These are phyloP conservation scores for Tapera naevia DNA, from an alignment of 2,797 vertebrate genomes.

Conservation along the genomic window DNA sequence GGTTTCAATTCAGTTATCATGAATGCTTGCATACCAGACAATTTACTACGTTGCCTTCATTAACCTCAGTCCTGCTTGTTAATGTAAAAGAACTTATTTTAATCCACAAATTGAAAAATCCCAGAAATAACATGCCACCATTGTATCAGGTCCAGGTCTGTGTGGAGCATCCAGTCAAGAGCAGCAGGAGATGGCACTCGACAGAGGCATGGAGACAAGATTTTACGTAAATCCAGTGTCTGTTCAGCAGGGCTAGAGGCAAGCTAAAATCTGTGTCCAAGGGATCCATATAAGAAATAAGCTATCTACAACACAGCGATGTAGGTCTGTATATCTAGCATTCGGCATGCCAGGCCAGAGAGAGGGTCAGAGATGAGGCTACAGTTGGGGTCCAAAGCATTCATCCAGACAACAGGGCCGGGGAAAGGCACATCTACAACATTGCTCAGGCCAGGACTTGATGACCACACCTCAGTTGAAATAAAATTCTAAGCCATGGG, in stretches of 20 bases:
- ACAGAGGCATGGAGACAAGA: background rate
- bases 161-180: background rate
- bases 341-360: background rate
- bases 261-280: background rate
- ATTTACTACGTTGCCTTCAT: background rate
- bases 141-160: background rate
- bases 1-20: background rate
- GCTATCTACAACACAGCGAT: background rate
- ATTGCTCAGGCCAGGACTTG: background rate
- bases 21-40: background rate
- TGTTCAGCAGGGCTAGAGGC: background rate
- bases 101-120: background rate
- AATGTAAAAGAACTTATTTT: background rate
- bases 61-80: background rate
- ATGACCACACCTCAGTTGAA: background rate
- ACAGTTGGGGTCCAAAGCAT: background rate
- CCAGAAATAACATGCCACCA: fast-evolving
- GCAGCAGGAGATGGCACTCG: background rate
- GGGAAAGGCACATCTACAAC: background rate
- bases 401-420: background rate
- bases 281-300: background rate
- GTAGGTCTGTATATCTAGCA: background rate
- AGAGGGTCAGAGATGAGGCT: background rate
- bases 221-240: background rate
- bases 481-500: fast-evolving